Conservation (phyloP, 2,113 vertebrate species). For the Lagopus leucura region DNA sequence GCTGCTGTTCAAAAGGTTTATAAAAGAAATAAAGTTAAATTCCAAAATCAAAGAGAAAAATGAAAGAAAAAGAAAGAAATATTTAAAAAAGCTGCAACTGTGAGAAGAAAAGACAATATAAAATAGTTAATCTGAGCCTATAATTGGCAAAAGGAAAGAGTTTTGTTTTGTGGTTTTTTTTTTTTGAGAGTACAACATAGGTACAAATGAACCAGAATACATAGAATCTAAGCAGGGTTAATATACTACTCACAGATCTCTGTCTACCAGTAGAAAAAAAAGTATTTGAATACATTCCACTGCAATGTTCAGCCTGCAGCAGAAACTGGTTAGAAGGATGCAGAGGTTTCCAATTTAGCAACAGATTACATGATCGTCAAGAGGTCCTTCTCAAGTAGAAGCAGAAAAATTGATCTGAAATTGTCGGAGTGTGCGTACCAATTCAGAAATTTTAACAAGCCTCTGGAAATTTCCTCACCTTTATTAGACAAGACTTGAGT, state of each 20-base stretch:
- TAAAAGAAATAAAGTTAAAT: background rate
- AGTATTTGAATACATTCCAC: background rate
- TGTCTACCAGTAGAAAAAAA: background rate
- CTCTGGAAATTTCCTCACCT: background rate
- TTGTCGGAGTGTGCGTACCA: background rate
- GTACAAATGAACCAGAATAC: background rate
- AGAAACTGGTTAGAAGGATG: background rate
- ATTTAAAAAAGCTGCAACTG: background rate
- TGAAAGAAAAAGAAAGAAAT: background rate
- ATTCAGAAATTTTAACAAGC: background rate
- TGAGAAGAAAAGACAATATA: background rate
- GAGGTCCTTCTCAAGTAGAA: background rate
- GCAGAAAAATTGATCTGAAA: background rate
- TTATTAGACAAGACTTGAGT: background rate
- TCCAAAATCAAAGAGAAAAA: constrained; percentile 8
- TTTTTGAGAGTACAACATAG: background rate
- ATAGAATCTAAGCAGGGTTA: background rate
- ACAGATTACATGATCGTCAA: background rate
- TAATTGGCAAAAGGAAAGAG: background rate
- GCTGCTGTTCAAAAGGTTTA: constrained; percentile 63
- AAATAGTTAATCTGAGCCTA: background rate
- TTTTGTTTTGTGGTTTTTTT: background rate
- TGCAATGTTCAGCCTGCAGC: background rate
- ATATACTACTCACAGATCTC: background rate
- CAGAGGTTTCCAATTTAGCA: background rate